Evolutionary conservation across 2,113 vertebrate genomes (phyloP).

Genomic region (Brachyhypopomus gauderio): DNA sequence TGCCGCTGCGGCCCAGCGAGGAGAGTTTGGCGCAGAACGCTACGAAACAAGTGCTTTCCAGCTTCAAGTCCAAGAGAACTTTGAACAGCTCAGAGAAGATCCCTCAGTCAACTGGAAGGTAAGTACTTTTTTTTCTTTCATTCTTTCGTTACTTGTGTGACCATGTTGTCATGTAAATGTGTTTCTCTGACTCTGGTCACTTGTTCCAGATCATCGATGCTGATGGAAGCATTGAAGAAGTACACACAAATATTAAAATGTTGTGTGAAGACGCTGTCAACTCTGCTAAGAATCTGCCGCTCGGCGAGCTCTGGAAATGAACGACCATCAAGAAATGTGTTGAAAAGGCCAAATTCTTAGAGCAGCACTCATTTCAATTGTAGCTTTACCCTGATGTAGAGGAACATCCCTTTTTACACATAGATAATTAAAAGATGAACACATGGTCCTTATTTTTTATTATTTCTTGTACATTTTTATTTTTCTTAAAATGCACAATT

Average conservation of each 20-base stretch:
- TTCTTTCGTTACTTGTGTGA: too few species aligned
- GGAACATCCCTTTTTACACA: neutral
- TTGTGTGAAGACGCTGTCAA: constrained; percentile 72
- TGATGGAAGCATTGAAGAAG: constrained; percentile 78
- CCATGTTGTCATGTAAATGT: neutral
- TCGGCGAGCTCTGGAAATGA: constrained; percentile 86
- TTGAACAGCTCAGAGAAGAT: constrained; percentile 83
- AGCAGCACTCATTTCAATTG: too few species aligned
- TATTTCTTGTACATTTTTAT: constrained; percentile 43
- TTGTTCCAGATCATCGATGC: constrained; percentile 84
- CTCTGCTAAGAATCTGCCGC: constrained; percentile 63
- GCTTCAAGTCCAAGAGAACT: constrained; percentile 76
- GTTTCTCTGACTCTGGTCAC: neutral
- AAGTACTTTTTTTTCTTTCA: constrained; percentile 39
- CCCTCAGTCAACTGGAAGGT: constrained; percentile 89
- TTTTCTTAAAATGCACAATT: constrained; percentile 49
- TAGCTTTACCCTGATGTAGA: too few species aligned
- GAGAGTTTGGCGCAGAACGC: constrained; percentile 83
- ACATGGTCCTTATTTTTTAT: constrained; percentile 26
- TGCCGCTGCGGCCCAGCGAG: constrained; percentile 74
- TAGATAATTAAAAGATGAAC: neutral
- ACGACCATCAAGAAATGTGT: neutral
- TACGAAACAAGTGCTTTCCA: constrained; percentile 87
- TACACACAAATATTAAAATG: constrained; percentile 80
- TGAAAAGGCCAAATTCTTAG: too few species aligned